phyloP scores from a whole-genome alignment of 2,888 invertebrate species.

The Ephialtes manifestator region DNA sequence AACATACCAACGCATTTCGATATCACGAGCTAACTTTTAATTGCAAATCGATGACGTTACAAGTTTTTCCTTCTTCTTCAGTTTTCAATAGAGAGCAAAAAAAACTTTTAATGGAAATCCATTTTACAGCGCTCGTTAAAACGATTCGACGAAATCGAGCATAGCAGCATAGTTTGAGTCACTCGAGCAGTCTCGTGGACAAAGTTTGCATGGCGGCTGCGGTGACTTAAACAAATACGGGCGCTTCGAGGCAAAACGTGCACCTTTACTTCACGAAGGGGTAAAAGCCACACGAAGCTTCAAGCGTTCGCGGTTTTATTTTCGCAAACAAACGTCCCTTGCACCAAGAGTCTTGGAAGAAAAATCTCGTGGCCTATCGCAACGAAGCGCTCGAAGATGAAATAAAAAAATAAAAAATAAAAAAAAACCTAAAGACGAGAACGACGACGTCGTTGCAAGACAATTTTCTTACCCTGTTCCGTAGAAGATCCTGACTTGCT shows the following conservation, averaged over 20 bases:
- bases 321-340: constrained; percentile 46
- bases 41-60: constrained; percentile 22
- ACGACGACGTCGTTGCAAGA: neutral
- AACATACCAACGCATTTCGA: neutral
- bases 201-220: constrained; percentile 18
- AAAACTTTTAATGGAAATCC: constrained; percentile 62
- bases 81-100: neutral
- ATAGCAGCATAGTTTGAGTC: constrained; percentile 14
- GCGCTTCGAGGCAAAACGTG: constrained; percentile 42
- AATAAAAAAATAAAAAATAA: no score
- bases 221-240: constrained; percentile 62
- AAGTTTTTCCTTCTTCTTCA: neutral
- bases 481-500: constrained; percentile 28
- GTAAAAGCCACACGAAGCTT: neutral
- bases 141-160: constrained; percentile 38
- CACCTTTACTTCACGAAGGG: neutral
- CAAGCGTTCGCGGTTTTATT: constrained; percentile 17
- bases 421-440: neutral
- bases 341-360: neutral
- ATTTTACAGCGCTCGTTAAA: constrained; percentile 55
- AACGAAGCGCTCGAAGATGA: neutral
- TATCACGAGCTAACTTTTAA: constrained; percentile 32
- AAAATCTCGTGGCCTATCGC: constrained; percentile 12
- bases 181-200: constrained; percentile 22
- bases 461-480: constrained; percentile 53